Evolutionary conservation across 2,888 invertebrate genomes (phyloP), one percentile per base, ranked within the genome.

Genomic region (Stenodera caucasica): DNA sequence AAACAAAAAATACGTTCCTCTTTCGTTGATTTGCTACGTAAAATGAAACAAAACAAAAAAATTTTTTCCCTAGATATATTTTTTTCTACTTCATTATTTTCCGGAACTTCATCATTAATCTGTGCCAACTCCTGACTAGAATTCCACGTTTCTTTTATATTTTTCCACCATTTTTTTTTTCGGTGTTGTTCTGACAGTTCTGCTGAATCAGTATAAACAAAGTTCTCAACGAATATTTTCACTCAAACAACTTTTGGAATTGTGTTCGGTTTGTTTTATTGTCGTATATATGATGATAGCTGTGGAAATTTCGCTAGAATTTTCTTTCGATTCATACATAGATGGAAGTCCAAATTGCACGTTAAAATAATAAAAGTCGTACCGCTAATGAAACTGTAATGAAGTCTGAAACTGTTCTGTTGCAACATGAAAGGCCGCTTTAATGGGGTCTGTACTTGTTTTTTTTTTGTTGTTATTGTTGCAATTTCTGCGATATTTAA

Each of bases 101-200:
- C 40, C 18, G 40, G 40, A 40, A 40, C 21, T 40, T 40, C 11
- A 40, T 40, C 40, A 40, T 40, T 40, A 40, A 40, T 40, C 40
- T 40, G 18, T 21, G 40, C 40, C 40, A 40, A 40, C 2, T 21
- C 9, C 40, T 40, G 18, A 40, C 40, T 18, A 40, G 40, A 40
- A 40, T 18, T 40, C 18, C 8, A 18, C 40, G 8, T 21, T 40
- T 40, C 40, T 40, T 21, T 11, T 11, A 26, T 5, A 26, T 26
- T 26, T 26, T 26, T 26, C 26, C 26, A 2, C 26, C 26, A 26
- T 26, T 26, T 26, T 26, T 26, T 26, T 26, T 26, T 26, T 2
- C 9, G 9, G 6, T 35, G 1, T 14, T 14, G 4, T 33, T 8
- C 37, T 40, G 37, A 40, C 18, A 40, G 37, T 40, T 40, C 1